Conservation (phyloP, 2,113 vertebrate genomes). For the Oreotrochilus melanogaster region DNA sequence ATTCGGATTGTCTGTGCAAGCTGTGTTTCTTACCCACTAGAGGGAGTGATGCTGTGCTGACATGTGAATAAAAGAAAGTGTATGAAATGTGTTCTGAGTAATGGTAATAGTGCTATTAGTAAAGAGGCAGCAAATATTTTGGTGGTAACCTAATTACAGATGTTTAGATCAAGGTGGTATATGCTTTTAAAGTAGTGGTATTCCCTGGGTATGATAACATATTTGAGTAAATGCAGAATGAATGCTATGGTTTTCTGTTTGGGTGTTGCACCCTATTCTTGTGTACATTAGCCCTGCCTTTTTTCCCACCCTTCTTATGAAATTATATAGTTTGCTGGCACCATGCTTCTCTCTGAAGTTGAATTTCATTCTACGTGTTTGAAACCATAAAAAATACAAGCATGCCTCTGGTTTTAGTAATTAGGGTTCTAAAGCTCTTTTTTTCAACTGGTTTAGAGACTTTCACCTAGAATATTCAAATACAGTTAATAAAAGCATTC, state of each 20-base stretch:
- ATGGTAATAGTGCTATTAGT: not conserved
- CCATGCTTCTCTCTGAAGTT: not conserved
- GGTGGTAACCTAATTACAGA: not conserved
- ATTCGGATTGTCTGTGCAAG: not conserved
- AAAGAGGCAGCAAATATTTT: not conserved
- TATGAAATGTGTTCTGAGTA: not conserved
- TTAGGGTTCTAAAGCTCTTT: not conserved
- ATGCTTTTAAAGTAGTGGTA: not conserved
- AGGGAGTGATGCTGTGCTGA: slow-evolving; percentile 3
- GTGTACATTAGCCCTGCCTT: not conserved
- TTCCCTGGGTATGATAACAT: not conserved
- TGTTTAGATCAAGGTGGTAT: not conserved
- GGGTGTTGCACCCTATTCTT: not conserved
- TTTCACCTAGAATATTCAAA: not conserved
- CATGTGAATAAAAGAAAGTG: not conserved
- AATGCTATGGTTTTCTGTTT: not conserved
- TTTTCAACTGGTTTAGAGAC: not conserved
- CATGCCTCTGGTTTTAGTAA: not conserved
- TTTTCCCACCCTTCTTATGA: not conserved
- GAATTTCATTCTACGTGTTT: not conserved
- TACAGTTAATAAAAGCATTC: not conserved
- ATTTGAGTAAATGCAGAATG: not conserved
- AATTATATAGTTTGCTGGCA: not conserved
- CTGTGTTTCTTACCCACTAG: slow-evolving; percentile 25
- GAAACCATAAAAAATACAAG: not conserved